phyloP scores from a whole-genome alignment of 1,140 invertebrate genomes.

The Mamestra configurata region DNA sequence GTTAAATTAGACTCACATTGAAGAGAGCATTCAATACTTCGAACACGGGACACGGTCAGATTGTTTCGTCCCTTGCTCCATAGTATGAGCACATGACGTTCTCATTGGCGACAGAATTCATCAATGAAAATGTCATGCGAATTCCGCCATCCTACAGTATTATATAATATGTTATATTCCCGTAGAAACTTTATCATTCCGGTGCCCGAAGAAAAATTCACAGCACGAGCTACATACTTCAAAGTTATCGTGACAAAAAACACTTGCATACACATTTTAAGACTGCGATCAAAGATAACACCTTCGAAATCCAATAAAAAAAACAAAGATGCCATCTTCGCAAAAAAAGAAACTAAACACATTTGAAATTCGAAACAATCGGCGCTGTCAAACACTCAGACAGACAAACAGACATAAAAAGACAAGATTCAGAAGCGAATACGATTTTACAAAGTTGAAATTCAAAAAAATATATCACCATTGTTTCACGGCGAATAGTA shows the following conservation, averaged over 20 bases:
- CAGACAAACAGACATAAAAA: not conserved
- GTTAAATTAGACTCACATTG: no score
- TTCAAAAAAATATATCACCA: slow-evolving; percentile 2
- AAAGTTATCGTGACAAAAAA: not conserved
- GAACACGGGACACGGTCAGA: no score
- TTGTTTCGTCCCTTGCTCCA: no score
- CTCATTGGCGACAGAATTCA: no score
- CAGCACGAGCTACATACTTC: no score
- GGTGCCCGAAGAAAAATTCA: not conserved
- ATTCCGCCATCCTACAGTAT: no score
- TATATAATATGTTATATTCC: no score
- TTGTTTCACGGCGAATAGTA: not conserved
- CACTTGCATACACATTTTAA: not conserved
- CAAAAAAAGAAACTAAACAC: not conserved
- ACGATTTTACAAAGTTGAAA: not conserved
- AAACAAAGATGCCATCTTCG: not conserved
- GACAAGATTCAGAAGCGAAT: slow-evolving; percentile 13
- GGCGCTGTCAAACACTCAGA: slow-evolving; percentile 2
- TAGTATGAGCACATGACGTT: no score
- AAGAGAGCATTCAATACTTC: no score
- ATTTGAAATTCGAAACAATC: slow-evolving; percentile 30
- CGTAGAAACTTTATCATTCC: no score
- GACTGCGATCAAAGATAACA: not conserved
- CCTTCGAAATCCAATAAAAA: not conserved
- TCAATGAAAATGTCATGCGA: no score